Conservation (phyloP, 2,797 vertebrate species). For the Notamacropus eugenii region DNA sequence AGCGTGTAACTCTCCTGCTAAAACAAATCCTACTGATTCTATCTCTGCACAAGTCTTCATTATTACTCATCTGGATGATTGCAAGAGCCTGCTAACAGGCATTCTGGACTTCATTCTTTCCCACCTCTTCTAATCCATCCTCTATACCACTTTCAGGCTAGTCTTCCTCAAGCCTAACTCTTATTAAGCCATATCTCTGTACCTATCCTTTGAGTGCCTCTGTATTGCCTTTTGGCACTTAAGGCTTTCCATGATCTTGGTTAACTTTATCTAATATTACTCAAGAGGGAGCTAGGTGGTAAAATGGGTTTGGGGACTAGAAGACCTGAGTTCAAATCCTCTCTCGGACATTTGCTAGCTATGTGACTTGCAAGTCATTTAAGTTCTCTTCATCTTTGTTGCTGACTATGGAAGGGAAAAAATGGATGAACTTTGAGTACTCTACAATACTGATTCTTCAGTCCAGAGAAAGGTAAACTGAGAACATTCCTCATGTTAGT, state of each 20-base stretch:
- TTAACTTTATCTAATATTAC: not conserved
- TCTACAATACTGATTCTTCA: not conserved
- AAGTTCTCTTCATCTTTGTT: not conserved
- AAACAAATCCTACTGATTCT: not conserved
- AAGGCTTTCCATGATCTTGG: not conserved
- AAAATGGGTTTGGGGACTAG: no score
- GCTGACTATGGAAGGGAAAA: not conserved
- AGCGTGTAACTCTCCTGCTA: not conserved
- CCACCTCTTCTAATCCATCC: not conserved
- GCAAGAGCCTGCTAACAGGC: not conserved
- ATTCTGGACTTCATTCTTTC: not conserved
- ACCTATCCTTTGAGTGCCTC: not conserved
- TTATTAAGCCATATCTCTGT: not conserved
- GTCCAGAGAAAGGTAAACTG: not conserved
- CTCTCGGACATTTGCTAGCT: not conserved
- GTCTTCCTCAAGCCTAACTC: rapidly evolving
- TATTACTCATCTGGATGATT: rapidly evolving
- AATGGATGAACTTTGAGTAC: not conserved
- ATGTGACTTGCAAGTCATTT: not conserved
- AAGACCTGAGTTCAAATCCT: not conserved
- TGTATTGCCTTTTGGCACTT: not conserved
- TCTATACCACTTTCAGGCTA: not conserved
- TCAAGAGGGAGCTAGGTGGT: not conserved
- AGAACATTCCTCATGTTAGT: not conserved
- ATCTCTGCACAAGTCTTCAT: not conserved